These are phyloP conservation scores for Tachystola acroxantha DNA, from an alignment of 2,888 invertebrate species.

Conservation along the genomic window DNA sequence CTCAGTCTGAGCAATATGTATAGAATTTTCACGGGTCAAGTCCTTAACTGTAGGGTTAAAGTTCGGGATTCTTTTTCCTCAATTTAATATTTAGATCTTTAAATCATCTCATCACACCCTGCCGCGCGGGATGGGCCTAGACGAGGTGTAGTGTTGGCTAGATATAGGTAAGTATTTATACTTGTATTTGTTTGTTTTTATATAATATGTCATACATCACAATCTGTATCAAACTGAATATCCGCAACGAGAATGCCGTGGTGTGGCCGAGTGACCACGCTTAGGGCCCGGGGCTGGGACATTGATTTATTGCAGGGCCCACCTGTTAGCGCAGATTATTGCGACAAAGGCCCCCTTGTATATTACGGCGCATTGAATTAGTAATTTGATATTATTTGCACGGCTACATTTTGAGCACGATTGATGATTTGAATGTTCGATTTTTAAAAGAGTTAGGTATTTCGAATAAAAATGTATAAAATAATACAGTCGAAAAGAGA, in stretches of 20 bases:
- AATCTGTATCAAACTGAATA: constrained; percentile 14
- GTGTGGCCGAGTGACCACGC: constrained; percentile 18
- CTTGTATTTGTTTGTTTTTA: too few relatives aligned
- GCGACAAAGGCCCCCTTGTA: constrained; percentile 1
- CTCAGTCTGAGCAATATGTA: too few relatives aligned
- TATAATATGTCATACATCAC: too few relatives aligned
- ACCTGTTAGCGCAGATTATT: constrained; percentile 40
- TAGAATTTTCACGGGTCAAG: too few relatives aligned
- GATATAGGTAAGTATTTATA: too few relatives aligned
- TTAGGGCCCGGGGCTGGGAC: constrained; percentile 5
- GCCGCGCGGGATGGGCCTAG: too few relatives aligned
- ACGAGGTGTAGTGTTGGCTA: too few relatives aligned
- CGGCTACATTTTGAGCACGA: neutral
- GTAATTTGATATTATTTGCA: constrained; percentile 7
- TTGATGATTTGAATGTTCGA: neutral
- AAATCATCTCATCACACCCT: too few relatives aligned
- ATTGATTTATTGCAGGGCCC: constrained; percentile 41
- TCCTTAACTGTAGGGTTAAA: too few relatives aligned
- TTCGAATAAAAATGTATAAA: neutral
- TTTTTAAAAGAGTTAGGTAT: neutral
- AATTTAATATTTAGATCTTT: too few relatives aligned
- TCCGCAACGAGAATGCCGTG: constrained; percentile 14
- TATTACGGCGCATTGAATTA: constrained; percentile 8
- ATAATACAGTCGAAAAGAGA: neutral
- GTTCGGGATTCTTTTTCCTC: too few relatives aligned